Conservation (phyloP, 2,113 vertebrate genomes). For the Saimiri boliviensis region DNA sequence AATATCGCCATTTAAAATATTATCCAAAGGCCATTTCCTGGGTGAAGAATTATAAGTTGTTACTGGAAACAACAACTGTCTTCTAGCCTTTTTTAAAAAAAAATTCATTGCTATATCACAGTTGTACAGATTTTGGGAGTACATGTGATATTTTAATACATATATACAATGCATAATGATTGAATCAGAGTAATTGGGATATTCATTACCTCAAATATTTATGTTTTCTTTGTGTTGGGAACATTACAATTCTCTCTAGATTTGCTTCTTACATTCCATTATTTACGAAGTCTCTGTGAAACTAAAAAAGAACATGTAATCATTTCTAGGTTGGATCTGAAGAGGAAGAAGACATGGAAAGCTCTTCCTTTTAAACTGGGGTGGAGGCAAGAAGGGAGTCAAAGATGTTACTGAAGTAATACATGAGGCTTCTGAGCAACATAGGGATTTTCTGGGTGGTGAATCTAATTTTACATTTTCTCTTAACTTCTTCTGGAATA, state of each 20-base stretch:
- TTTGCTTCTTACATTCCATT: not conserved
- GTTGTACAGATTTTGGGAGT: not conserved
- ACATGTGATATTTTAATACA: not conserved
- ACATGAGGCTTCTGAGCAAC: not conserved
- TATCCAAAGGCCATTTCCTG: slow-evolving; percentile 20
- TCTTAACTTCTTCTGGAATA: slow-evolving; percentile 58
- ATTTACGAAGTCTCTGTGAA: not conserved
- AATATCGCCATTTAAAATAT: not conserved
- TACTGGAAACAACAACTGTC: not conserved
- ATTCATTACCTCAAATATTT: not conserved
- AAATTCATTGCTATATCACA: not conserved
- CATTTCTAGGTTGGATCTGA: not conserved
- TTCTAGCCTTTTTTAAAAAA: not conserved
- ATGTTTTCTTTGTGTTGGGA: not conserved
- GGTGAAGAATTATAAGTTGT: not conserved
- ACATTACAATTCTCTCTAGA: not conserved
- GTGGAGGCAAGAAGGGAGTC: not conserved
- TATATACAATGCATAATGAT: not conserved
- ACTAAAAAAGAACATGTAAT: not conserved
- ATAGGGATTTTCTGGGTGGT: not conserved
- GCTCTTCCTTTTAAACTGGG: not conserved
- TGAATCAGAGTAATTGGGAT: not conserved
- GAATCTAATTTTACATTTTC: slow-evolving; percentile 44
- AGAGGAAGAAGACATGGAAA: not conserved
- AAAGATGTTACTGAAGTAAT: not conserved